phyloP scores from a whole-genome alignment of 2,888 invertebrate species.

The Chrysina gloriosa region DNA sequence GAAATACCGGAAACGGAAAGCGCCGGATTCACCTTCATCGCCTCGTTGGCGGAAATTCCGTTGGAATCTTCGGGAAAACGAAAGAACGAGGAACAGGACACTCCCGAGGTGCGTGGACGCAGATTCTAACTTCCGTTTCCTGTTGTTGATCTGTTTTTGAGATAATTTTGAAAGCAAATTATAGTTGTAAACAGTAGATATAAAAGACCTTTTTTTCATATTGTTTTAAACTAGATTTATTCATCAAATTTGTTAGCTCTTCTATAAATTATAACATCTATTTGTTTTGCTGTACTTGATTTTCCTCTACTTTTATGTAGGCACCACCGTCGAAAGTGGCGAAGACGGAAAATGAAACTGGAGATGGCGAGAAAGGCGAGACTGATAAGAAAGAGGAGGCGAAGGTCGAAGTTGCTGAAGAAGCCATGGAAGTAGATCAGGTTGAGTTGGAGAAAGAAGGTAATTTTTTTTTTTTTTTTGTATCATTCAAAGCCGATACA shows the following conservation, averaged over 20 bases:
- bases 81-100: conserved; percentile 58
- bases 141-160: too few relatives aligned
- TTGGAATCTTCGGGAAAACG: conserved; percentile 58
- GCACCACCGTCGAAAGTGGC: conserved; percentile 69
- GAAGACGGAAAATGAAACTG: conserved; percentile 63
- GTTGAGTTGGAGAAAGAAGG: conserved; percentile 39
- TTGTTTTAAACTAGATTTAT: too few relatives aligned
- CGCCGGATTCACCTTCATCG: conserved; percentile 68
- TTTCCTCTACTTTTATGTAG: conserved; percentile 47
- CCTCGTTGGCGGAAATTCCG: conserved; percentile 72
- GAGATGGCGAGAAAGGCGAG: conserved; percentile 39
- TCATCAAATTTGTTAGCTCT: too few relatives aligned
- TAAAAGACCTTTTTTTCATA: too few relatives aligned
- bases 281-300: background rate
- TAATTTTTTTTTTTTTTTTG: too few relatives aligned
- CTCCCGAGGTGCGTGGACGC: conserved; percentile 58
- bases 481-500: too few relatives aligned
- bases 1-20: conserved; percentile 73
- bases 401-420: conserved; percentile 38
- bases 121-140: too few relatives aligned
- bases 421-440: conserved; percentile 51
- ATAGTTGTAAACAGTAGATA: too few relatives aligned
- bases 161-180: conserved; percentile 41
- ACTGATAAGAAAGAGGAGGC: conserved; percentile 48
- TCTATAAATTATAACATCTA: conserved; percentile 5